phyloP scores from a whole-genome alignment of 1,140 invertebrate species.

The Chelonus insularis region DNA sequence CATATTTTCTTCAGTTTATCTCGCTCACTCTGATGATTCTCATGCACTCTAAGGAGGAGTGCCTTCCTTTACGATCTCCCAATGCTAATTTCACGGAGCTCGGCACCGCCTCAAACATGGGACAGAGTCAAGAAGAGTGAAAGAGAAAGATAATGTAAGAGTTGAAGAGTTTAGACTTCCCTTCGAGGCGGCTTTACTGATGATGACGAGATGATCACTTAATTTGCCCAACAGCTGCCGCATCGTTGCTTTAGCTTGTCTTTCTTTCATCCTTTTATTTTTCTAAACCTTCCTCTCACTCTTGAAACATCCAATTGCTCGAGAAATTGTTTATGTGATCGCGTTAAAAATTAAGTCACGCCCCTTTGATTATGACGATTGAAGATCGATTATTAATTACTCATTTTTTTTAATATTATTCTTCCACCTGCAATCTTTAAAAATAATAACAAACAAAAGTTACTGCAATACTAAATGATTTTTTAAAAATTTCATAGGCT shows the following conservation, averaged over 20 bases:
- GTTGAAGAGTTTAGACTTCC: slow-evolving; percentile 37
- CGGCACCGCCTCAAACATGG: slow-evolving; percentile 38
- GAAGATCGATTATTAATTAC: slow-evolving; percentile 3
- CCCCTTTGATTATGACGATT: slow-evolving; percentile 5
- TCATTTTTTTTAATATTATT: not conserved
- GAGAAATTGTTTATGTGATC: not conserved
- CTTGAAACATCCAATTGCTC: not conserved
- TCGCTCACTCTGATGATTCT: slow-evolving; percentile 30
- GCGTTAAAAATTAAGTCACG: not conserved
- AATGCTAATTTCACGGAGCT: slow-evolving; percentile 58
- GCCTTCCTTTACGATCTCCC: slow-evolving; percentile 53
- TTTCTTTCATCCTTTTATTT: not conserved
- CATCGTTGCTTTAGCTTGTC: slow-evolving; percentile 36
- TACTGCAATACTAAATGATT: too few relatives aligned
- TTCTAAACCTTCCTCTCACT: not conserved
- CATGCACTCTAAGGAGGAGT: slow-evolving; percentile 33
- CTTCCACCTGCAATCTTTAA: too few relatives aligned
- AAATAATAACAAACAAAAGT: too few relatives aligned
- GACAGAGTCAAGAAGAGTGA: slow-evolving; percentile 25
- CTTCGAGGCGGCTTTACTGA: slow-evolving; percentile 53
- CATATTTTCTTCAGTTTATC: not conserved
- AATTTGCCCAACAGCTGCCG: slow-evolving; percentile 61
- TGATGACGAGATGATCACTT: slow-evolving; percentile 62
- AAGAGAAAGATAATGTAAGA: slow-evolving; percentile 6
- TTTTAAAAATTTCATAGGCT: too few relatives aligned